These are phyloP conservation scores for Coelogynopora nodosa DNA, from an alignment of 2,888 invertebrate species.

Conservation along the genomic window DNA sequence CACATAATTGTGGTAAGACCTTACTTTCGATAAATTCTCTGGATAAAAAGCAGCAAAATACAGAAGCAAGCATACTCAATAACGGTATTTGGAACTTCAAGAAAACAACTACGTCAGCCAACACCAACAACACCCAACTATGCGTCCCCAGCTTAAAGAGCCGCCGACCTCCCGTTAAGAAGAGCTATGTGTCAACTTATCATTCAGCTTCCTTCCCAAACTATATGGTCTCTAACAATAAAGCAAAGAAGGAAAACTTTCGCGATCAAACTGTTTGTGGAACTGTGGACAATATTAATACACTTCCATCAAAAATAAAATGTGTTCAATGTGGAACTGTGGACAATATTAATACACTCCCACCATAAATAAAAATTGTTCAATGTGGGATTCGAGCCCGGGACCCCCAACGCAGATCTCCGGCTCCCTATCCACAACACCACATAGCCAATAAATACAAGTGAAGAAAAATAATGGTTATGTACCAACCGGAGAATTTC, in stretches of 20 bases:
- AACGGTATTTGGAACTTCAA: not conserved
- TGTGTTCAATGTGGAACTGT: not conserved
- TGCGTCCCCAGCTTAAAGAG: not conserved
- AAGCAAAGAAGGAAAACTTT: not conserved
- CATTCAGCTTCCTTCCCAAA: not conserved
- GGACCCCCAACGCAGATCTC: not conserved
- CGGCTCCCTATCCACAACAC: not conserved
- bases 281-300: not conserved
- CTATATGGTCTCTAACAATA: not conserved
- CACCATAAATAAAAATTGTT: not conserved
- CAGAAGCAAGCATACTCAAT: not conserved
- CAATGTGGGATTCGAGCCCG: not conserved
- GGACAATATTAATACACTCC: not conserved
- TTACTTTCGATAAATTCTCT: conserved; percentile 22
- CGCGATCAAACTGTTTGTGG: not conserved
- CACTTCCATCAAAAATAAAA: not conserved
- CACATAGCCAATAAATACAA: not conserved
- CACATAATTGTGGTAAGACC: conserved; percentile 7
- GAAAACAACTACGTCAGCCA: not conserved
- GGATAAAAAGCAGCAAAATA: conserved; percentile 21
- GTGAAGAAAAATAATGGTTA: not conserved
- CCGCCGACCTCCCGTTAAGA: not conserved
- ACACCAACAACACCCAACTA: not conserved
- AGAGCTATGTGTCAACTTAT: not conserved
- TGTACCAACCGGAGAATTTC: not conserved